Percentiles rank a stretch among this genome's conserved stretches.
phyloP scores from a whole-genome alignment of 1,140 invertebrate genomes.

The Sycobia sp. region DNA sequence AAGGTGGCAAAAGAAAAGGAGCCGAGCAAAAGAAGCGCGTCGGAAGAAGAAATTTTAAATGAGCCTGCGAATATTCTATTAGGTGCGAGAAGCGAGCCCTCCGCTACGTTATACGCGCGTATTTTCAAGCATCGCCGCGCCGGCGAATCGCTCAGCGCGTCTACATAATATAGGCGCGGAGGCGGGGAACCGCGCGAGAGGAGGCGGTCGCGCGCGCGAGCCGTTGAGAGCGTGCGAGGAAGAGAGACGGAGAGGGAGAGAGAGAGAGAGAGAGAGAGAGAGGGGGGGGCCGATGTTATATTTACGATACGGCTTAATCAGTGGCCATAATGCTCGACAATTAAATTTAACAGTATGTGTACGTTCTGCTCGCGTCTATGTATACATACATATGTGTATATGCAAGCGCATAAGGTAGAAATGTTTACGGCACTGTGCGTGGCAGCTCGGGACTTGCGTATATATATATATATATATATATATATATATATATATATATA shows the following conservation, averaged over 20 bases:
- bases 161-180: background rate
- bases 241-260: too few relatives aligned
- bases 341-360: slow-evolving; percentile 10
- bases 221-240: too few relatives aligned
- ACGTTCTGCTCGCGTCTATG: too few relatives aligned
- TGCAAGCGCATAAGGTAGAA: background rate
- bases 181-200: background rate
- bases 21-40: background rate
- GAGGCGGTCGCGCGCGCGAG: too few relatives aligned
- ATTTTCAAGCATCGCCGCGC: background rate
- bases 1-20: too few relatives aligned
- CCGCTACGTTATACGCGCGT: background rate
- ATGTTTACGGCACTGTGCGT: too few relatives aligned
- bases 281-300: background rate
- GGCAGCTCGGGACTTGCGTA: too few relatives aligned
- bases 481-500: too few relatives aligned
- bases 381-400: too few relatives aligned
- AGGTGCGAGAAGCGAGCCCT: slow-evolving; percentile 46
- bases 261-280: slow-evolving; percentile 10
- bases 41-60: slow-evolving; percentile 55
- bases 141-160: too few relatives aligned
- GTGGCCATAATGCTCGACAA: slow-evolving; percentile 1
- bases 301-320: slow-evolving; percentile 11
- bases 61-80: slow-evolving; percentile 60
- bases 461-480: too few relatives aligned